Percentiles rank a stretch among this genome's conserved stretches.
Evolutionary conservation across 2,113 vertebrate genomes (phyloP).

Genomic region (Panthera leo): DNA sequence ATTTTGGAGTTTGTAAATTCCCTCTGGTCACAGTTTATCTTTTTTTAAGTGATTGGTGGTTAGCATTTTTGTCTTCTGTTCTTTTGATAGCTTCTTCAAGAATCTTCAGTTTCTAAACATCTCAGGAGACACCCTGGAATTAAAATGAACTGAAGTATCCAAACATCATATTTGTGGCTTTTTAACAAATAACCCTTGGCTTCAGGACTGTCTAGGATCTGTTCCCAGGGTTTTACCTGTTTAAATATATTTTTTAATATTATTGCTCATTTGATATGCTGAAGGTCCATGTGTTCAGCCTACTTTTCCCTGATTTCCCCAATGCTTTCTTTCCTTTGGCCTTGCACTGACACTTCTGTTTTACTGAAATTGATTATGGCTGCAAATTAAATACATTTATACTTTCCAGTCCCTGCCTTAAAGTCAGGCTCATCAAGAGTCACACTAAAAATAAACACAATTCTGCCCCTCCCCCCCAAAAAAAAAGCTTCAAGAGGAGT

Average conservation of each 20-base stretch:
- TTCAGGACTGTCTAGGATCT: background rate
- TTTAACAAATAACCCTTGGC: constrained; percentile 8
- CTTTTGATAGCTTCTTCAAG: constrained; percentile 55
- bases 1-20: constrained; percentile 28
- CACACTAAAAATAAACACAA: constrained; percentile 4
- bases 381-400: background rate
- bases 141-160: constrained; percentile 61
- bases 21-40: constrained; percentile 71
- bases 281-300: background rate
- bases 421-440: background rate
- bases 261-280: background rate
- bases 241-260: background rate
- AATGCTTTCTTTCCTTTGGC: background rate
- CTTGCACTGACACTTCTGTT: background rate
- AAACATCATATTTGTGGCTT: constrained; percentile 60
- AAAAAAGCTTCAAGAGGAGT: background rate
- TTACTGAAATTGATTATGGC: background rate
- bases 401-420: background rate
- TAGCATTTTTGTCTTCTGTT: constrained; percentile 74
- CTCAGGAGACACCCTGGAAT: constrained; percentile 59
- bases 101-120: constrained; percentile 68
- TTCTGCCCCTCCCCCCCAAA: background rate
- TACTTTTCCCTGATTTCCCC: background rate
- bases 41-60: constrained; percentile 57
- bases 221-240: background rate